Conservation (phyloP, 2,797 vertebrate genomes). For the Holocentrus rufus region DNA sequence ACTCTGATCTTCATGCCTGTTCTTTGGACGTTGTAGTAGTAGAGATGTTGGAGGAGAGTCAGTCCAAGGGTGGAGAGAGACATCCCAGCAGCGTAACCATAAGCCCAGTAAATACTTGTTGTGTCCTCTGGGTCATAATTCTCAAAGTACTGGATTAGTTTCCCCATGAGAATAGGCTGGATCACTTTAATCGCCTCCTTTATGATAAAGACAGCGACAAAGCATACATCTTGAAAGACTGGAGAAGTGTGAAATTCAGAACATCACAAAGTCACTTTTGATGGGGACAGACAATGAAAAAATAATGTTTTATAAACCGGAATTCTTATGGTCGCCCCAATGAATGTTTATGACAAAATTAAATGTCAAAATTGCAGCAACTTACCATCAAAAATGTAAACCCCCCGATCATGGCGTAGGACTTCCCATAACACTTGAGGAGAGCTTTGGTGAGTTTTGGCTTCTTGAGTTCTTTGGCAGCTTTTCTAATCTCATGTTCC, state of each 20-base stretch:
- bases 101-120: constrained; percentile 70
- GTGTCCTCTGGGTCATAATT: constrained; percentile 60
- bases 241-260: too few relatives aligned
- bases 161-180: constrained; percentile 90
- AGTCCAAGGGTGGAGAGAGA: constrained; percentile 82
- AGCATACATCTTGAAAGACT: not conserved
- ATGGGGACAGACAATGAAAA: too few relatives aligned
- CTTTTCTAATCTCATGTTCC: constrained; percentile 86
- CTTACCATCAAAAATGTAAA: constrained; percentile 87
- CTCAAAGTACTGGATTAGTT: constrained; percentile 90
- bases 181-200: constrained; percentile 88
- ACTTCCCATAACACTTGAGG: constrained; percentile 87
- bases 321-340: too few relatives aligned
- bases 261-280: too few relatives aligned
- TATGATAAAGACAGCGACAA: constrained; percentile 10
- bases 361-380: not conserved
- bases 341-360: too few relatives aligned
- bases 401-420: constrained; percentile 85
- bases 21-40: constrained; percentile 88
- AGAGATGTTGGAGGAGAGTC: constrained; percentile 87
- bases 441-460: constrained; percentile 88
- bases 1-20: constrained; percentile 91
- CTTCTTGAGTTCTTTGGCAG: constrained; percentile 79
- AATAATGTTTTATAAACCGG: too few relatives aligned
- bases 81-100: constrained; percentile 81